Conservation (phyloP, 2,888 invertebrate genomes). For the Melanchra persicariae region DNA sequence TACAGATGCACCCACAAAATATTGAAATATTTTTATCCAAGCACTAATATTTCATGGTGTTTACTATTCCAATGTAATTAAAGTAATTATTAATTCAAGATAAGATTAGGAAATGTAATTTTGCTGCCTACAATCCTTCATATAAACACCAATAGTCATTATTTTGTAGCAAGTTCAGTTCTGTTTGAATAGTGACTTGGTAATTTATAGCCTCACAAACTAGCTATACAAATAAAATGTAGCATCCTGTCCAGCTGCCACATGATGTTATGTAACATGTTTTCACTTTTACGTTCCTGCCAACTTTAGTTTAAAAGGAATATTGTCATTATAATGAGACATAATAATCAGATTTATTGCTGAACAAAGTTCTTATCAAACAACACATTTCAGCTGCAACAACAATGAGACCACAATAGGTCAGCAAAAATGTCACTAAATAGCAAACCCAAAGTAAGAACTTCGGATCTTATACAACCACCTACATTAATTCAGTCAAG, state of each 20-base stretch:
- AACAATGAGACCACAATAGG: neutral
- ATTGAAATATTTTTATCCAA: slow-evolving; percentile 18
- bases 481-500: neutral
- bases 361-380: neutral
- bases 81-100: slow-evolving; percentile 34
- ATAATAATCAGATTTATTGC: slow-evolving; percentile 13
- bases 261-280: slow-evolving; percentile 34
- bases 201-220: slow-evolving; percentile 9
- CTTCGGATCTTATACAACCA: neutral
- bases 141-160: slow-evolving; percentile 13
- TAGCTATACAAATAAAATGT: slow-evolving; percentile 1
- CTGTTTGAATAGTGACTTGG: slow-evolving; percentile 8
- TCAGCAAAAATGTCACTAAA: slow-evolving; percentile 19
- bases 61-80: slow-evolving; percentile 21
- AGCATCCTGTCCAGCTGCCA: neutral
- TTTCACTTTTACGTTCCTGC: slow-evolving; percentile 5
- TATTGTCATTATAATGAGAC: neutral
- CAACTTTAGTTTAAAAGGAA: neutral
- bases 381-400: neutral
- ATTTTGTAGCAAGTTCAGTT: slow-evolving; percentile 12
- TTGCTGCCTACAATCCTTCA: slow-evolving; percentile 5
- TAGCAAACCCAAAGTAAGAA: slow-evolving; percentile 27
- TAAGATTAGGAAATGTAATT: slow-evolving; percentile 37
- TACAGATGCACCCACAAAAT: slow-evolving; percentile 6
- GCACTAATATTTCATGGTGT: slow-evolving; percentile 28